These are phyloP conservation scores for Peromyscus melanophrys DNA, from an alignment of 2,797 vertebrate genomes.

Conservation along the genomic window DNA sequence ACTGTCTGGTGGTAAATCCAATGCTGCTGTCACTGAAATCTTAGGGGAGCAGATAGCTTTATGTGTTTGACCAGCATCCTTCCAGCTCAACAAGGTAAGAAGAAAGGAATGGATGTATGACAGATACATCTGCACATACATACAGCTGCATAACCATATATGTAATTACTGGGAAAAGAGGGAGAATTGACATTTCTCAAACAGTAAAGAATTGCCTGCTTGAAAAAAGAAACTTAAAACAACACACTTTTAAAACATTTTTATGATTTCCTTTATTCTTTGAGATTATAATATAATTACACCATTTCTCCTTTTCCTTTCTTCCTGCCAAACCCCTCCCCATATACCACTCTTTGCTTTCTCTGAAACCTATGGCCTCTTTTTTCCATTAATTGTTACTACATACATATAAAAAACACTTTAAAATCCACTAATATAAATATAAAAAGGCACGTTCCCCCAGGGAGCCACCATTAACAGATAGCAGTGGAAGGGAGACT, in stretches of 20 bases:
- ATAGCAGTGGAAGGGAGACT: neutral
- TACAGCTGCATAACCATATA: neutral
- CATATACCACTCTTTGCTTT: neutral
- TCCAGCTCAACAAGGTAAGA: neutral
- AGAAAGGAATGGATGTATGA: neutral
- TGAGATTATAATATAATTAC: neutral
- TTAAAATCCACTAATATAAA: neutral
- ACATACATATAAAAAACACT: neutral
- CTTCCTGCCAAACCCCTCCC: neutral
- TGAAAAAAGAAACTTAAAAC: neutral
- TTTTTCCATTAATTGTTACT: neutral
- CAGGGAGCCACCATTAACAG: neutral
- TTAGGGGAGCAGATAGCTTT: fast-evolving
- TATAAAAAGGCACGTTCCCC: neutral
- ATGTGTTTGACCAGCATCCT: neutral
- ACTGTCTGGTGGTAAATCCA: neutral
- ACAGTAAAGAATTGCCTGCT: neutral
- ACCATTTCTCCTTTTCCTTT: neutral
- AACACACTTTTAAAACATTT: neutral
- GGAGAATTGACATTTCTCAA: neutral
- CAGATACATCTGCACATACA: neutral
- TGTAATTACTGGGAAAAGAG: neutral
- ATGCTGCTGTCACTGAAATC: neutral
- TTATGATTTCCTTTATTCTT: neutral
- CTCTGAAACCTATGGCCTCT: neutral